Evolutionary conservation across 2,113 vertebrate species (phyloP).

Genomic region (Engraulis encrasicolus): DNA sequence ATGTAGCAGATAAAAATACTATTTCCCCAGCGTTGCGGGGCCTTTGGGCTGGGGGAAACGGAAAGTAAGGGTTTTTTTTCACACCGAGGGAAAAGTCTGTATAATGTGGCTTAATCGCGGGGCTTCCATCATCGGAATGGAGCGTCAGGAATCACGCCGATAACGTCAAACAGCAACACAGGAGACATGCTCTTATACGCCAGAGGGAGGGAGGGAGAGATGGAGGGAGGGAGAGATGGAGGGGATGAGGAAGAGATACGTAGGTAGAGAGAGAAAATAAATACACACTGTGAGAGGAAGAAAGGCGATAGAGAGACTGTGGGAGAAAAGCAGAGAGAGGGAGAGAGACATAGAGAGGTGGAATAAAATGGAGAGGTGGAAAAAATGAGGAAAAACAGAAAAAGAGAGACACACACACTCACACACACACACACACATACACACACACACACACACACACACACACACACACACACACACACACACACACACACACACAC

Average conservation of each 20-base stretch:
- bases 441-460: background rate
- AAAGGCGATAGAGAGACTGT: conserved; percentile 64
- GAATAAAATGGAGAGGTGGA: too few relatives aligned
- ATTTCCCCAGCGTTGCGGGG: conserved; percentile 43
- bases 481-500: background rate
- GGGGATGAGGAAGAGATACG: too few relatives aligned
- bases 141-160: background rate
- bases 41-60: conserved; percentile 63
- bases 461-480: background rate
- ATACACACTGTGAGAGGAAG: conserved; percentile 55
- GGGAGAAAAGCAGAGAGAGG: conserved; percentile 55
- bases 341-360: background rate
- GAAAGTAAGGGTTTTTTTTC: conserved; percentile 74
- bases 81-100: conserved; percentile 61
- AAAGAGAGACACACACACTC: background rate
- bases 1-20: conserved; percentile 63
- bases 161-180: conserved; percentile 28
- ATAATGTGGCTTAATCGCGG: conserved; percentile 67
- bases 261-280: too few relatives aligned
- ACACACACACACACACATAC: too few relatives aligned
- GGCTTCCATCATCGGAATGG: conserved; percentile 53
- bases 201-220: background rate
- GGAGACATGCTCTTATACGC: background rate
- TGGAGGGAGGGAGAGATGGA: background rate
- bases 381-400: too few relatives aligned